Evolutionary conservation across 2,888 invertebrate species (phyloP).

Genomic region (Ramazzottius varieornatus): DNA sequence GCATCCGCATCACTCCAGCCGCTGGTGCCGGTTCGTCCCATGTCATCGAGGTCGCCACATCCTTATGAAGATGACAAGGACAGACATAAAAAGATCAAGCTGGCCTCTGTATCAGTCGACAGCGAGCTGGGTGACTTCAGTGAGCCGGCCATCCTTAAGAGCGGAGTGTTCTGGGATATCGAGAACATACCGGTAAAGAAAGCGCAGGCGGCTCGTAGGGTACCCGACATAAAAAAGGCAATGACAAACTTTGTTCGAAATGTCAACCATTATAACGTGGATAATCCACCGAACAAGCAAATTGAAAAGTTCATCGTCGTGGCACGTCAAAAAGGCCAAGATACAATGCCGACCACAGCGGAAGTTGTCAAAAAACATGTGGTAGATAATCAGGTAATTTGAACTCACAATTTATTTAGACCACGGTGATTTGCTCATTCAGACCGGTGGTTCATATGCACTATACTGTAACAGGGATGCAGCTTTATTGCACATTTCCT

Average conservation of each 20-base stretch:
- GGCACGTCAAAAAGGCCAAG: background rate
- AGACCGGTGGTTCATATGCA: too few relatives aligned
- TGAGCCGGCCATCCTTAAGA: background rate
- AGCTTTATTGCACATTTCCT: background rate
- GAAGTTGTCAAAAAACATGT: background rate
- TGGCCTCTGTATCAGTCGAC: too few relatives aligned
- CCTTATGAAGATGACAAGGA: too few relatives aligned
- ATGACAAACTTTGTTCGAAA: background rate
- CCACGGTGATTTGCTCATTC: too few relatives aligned
- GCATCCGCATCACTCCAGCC: too few relatives aligned
- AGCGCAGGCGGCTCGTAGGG: background rate
- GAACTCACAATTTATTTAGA: too few relatives aligned
- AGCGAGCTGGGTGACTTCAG: too few relatives aligned
- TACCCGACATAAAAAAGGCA: background rate
- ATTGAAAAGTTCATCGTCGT: background rate
- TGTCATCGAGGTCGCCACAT: too few relatives aligned
- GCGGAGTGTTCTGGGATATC: background rate
- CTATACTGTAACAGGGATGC: too few relatives aligned
- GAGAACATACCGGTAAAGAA: constrained; percentile 3
- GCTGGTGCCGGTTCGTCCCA: too few relatives aligned
- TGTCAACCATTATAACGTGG: background rate
- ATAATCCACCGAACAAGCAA: background rate
- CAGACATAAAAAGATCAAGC: too few relatives aligned
- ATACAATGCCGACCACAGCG: background rate
- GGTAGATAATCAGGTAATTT: background rate